Conservation (phyloP, 2,888 invertebrate genomes). For the Andrena camellia region DNA sequence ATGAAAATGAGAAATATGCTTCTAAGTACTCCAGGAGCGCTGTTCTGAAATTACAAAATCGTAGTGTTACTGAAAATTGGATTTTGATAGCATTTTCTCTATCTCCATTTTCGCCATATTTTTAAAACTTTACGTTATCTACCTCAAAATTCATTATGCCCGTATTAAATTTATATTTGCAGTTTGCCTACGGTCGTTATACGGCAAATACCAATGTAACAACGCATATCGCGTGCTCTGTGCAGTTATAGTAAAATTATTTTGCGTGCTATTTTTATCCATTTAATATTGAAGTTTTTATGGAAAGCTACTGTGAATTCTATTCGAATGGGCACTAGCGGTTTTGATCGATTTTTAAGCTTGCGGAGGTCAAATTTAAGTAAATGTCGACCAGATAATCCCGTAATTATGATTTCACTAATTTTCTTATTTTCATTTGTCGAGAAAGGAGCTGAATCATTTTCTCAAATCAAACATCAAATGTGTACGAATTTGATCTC, state of each 20-base stretch:
- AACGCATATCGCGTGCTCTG: background rate
- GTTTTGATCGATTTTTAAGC: background rate
- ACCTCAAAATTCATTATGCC: background rate
- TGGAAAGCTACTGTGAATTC: too few relatives aligned
- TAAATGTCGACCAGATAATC: background rate
- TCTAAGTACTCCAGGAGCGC: background rate
- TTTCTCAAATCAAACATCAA: too few relatives aligned
- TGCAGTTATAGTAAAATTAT: background rate
- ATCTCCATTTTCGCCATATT: background rate
- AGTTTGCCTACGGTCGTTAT: too few relatives aligned
- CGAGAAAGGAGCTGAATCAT: background rate
- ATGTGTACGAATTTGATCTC: too few relatives aligned
- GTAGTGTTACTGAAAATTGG: background rate
- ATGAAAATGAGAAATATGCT: background rate
- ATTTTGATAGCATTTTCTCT: background rate
- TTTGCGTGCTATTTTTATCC: background rate
- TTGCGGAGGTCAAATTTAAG: background rate
- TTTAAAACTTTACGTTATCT: background rate
- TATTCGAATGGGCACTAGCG: too few relatives aligned
- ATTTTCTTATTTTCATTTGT: background rate
- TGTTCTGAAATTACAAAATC: background rate
- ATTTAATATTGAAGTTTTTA: background rate
- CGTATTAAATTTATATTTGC: slow-evolving; percentile 14
- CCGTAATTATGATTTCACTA: background rate
- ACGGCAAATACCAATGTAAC: slow-evolving; percentile 9